These are phyloP conservation scores for Chrysolina haemoptera DNA, from an alignment of 2,888 invertebrate species.

Conservation along the genomic window DNA sequence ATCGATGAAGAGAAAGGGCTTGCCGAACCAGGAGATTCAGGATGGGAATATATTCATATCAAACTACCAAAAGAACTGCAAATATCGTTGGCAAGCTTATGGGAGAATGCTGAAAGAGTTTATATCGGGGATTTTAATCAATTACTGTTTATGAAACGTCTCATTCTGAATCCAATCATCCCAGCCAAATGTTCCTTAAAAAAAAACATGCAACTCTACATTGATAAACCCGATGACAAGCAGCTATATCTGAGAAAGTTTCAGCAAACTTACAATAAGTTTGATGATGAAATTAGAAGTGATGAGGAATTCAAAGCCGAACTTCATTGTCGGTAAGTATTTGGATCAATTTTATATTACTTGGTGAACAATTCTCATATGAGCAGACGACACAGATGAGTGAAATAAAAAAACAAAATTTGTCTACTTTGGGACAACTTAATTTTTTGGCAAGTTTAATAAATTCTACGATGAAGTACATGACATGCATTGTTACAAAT, in stretches of 20 bases:
- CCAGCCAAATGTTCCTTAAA: conserved; percentile 74
- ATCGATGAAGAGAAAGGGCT: conserved; percentile 44
- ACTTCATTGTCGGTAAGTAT: conserved; percentile 69
- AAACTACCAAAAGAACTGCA: conserved; percentile 60
- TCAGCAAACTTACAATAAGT: conserved; percentile 75
- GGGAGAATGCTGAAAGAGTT: conserved; percentile 68
- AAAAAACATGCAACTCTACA: conserved; percentile 73
- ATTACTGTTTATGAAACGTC: conserved; percentile 73
- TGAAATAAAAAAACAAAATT: no score
- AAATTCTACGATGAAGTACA: no score
- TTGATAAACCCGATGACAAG: conserved; percentile 74
- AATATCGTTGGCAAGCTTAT: conserved; percentile 66
- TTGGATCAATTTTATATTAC: not conserved
- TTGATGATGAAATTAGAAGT: conserved; percentile 74
- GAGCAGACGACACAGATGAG: no score
- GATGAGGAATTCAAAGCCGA: conserved; percentile 75
- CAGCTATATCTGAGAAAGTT: conserved; percentile 74
- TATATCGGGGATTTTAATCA: conserved; percentile 72
- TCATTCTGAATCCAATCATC: conserved; percentile 72
- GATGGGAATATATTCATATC: conserved; percentile 67
- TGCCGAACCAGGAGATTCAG: conserved; percentile 62
- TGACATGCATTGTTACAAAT: no score
- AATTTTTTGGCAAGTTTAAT: no score
- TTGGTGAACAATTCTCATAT: no score
- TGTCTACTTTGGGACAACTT: no score